These are phyloP conservation scores for Antennarius striatus DNA, from an alignment of 2,113 vertebrate species.

Conservation along the genomic window DNA sequence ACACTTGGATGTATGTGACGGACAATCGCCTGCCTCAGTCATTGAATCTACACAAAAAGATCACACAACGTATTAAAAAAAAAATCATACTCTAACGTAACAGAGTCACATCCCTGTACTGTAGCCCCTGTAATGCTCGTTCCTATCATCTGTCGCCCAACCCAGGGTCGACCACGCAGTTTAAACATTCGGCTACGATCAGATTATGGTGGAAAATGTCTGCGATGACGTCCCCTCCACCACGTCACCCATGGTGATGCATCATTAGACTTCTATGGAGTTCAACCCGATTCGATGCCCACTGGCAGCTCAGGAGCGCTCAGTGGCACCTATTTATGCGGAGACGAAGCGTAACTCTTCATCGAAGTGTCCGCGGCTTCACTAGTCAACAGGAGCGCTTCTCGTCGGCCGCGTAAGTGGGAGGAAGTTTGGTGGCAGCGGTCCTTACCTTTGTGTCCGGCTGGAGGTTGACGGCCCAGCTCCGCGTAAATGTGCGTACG, in stretches of 20 bases:
- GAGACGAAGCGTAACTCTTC: conserved; percentile 17
- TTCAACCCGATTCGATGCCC: background rate
- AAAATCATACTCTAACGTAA: background rate
- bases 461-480: conserved; percentile 5
- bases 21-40: conserved; percentile 8
- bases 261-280: background rate
- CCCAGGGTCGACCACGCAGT: too few relatives aligned
- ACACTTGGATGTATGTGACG: conserved; percentile 37
- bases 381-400: background rate
- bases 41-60: conserved; percentile 6
- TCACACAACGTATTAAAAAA: too few relatives aligned
- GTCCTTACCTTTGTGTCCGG: conserved; percentile 29
- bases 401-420: background rate
- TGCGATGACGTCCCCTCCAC: too few relatives aligned
- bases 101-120: conserved; percentile 1
- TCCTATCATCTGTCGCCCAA: background rate
- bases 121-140: background rate
- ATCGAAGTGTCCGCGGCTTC: too few relatives aligned
- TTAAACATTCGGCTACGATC: too few relatives aligned
- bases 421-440: conserved; percentile 36
- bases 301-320: too few relatives aligned
- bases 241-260: background rate
- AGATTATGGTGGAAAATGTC: too few relatives aligned
- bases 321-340: conserved; percentile 17
- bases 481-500: conserved; percentile 30